Evolutionary conservation across 2,113 vertebrate species (phyloP), one percentile per base, ranked within the genome.

Genomic region (Terrapene triunguis): DNA sequence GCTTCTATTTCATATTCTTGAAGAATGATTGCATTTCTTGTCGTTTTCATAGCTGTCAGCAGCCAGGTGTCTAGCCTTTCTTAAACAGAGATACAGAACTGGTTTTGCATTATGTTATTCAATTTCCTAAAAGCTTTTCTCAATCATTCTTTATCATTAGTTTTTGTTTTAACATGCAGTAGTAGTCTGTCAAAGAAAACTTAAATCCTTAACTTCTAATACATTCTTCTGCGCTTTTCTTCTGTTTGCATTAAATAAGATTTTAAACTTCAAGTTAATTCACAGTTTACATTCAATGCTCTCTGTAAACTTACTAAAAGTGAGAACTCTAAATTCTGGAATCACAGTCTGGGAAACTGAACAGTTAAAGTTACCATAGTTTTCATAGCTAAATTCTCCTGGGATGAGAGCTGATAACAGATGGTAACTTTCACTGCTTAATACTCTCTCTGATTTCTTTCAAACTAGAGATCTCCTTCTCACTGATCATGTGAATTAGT

Each of bases 281-380:
- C 93, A 93, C 82, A 48, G 96, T 95, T 97, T 96, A 97, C 96
- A 97, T 97, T 82, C 82, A 55, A 80, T 95, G 90, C 90, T 90
- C 96, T 51, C n/a, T 53, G 32, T 80, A 51, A 80, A 35, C 79
- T 32, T 80, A 80, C 65, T 76, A 54, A 10, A 54, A 87, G n/a
- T 79, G 55, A 1, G 11, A 89, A 93, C 47, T 21, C 79, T 82
- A 65, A 81, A 76, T 54, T 11, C 25, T 4, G 5, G 69, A 85
- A 84, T 3, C 38, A 85, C 89, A 62, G 59, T 83, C 79, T 92
- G 55, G 82, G 91, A 50, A 95, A 86, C 4, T 48, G 65, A 96
- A 95, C 50, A 91, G 88, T 90, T 96, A 89, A 95, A 92, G 27
- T 69, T 44, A 62, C 8, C 87, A 81, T 5, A 35, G 69, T 38